These are phyloP conservation scores for Pseudopipra pipra DNA, from an alignment of 2,113 vertebrate species.

Conservation along the genomic window DNA sequence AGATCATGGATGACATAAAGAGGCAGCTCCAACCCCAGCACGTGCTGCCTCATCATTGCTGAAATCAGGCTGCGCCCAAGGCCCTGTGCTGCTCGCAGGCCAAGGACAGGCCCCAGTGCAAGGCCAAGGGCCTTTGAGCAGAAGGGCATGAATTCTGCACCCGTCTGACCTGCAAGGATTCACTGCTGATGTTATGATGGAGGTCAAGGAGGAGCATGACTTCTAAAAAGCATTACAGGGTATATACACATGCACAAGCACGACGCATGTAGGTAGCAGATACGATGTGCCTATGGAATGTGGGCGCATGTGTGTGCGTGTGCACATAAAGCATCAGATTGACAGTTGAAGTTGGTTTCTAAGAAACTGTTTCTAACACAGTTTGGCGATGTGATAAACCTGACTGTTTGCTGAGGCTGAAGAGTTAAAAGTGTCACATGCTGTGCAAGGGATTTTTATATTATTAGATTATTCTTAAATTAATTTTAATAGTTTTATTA, in stretches of 20 bases:
- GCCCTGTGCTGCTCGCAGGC: no score
- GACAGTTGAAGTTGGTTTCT: not conserved
- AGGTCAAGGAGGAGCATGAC: not conserved
- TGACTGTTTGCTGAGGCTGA: not conserved
- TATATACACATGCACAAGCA: accelerated
- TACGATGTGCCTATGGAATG: not conserved
- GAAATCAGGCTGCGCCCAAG: not conserved
- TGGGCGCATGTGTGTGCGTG: accelerated
- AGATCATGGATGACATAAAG: accelerated
- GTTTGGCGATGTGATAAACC: not conserved
- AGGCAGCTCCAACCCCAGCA: not conserved
- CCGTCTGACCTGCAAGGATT: not conserved
- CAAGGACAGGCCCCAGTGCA: not conserved
- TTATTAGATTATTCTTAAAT: slow-evolving; percentile 13
- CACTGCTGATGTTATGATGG: accelerated
- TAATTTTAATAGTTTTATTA: slow-evolving; percentile 18
- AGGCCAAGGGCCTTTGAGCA: not conserved
- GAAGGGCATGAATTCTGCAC: accelerated
- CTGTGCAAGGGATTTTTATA: not conserved
- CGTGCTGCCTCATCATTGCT: not conserved
- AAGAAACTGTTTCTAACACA: slow-evolving; percentile 5
- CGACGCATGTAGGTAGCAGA: not conserved
- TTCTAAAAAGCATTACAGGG: not conserved
- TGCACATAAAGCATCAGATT: not conserved
- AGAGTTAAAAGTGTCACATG: not conserved